Conservation (phyloP, 2,888 invertebrate genomes). For the Calliopum simillimum region DNA sequence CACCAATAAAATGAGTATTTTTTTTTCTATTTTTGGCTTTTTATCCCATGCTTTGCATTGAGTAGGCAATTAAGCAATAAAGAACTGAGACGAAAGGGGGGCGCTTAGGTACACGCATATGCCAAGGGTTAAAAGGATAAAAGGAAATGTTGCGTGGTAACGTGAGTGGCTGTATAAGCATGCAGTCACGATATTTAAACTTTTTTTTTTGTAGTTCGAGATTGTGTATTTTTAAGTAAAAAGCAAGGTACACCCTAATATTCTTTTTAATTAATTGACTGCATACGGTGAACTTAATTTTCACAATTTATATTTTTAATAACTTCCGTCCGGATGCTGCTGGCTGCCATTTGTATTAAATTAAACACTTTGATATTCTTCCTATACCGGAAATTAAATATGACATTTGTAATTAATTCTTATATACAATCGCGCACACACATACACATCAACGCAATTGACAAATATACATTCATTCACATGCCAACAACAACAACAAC, state of each 20-base stretch:
- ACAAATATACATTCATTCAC: neutral
- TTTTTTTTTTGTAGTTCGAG: neutral
- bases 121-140: neutral
- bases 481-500: neutral
- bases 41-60: neutral
- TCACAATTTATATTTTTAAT: too few relatives aligned
- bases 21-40: too few relatives aligned
- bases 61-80: slow-evolving; percentile 1
- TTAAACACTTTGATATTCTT: too few relatives aligned
- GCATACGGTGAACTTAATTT: too few relatives aligned
- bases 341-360: too few relatives aligned
- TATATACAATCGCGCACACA: neutral
- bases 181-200: neutral
- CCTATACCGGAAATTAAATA: too few relatives aligned
- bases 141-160: neutral
- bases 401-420: neutral
- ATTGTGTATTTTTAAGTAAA: too few relatives aligned
- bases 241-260: too few relatives aligned
- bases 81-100: neutral
- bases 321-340: too few relatives aligned
- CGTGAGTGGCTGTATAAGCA: neutral
- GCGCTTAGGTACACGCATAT: neutral
- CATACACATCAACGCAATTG: neutral
- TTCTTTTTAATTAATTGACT: too few relatives aligned
- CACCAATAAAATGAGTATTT: slow-evolving; percentile 11